These are phyloP conservation scores for Parambassis ranga DNA, from an alignment of 2,797 vertebrate species.

Conservation along the genomic window DNA sequence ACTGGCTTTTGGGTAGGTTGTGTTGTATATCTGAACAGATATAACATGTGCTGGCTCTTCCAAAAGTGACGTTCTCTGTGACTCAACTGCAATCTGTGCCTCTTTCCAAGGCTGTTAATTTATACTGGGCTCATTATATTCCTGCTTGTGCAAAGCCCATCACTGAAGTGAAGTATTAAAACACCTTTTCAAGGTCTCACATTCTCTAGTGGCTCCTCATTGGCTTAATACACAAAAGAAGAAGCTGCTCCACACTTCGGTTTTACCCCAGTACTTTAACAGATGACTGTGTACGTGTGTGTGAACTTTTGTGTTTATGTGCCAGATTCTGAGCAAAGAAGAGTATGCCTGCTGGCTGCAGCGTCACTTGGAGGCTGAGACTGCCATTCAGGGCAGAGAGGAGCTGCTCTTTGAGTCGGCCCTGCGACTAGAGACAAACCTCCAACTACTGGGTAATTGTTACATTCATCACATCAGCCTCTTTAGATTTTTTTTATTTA, in stretches of 20 bases:
- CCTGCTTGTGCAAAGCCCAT: conserved; percentile 28
- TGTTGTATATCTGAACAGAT: conserved; percentile 46
- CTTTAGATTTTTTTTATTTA: not conserved
- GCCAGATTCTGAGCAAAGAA: conserved; percentile 89
- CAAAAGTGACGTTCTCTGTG: conserved; percentile 61
- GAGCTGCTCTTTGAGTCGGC: conserved; percentile 94
- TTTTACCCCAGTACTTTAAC: not conserved
- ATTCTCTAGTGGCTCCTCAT: conserved; percentile 33
- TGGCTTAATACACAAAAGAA: conserved; percentile 11
- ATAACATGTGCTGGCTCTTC: conserved; percentile 44
- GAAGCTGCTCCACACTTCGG: not conserved
- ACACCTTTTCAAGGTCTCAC: conserved; percentile 56
- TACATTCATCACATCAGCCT: not conserved
- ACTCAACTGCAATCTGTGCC: conserved; percentile 71
- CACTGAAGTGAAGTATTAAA: conserved; percentile 41
- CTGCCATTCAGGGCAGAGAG: conserved; percentile 90
- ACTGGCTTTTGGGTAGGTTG: conserved; percentile 24
- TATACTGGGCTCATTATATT: conserved; percentile 59
- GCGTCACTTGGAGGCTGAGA: conserved; percentile 91
- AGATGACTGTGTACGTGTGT: not conserved
- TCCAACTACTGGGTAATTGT: conserved; percentile 90
- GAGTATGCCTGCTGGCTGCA: conserved; percentile 94
- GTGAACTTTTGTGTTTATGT: conserved; percentile 14
- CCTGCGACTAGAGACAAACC: conserved; percentile 89
- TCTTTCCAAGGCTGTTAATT: conserved; percentile 67